Base-by-base conservation (phyloP, 2,113 vertebrate genomes). In the Vireo altiloquus region DNA sequence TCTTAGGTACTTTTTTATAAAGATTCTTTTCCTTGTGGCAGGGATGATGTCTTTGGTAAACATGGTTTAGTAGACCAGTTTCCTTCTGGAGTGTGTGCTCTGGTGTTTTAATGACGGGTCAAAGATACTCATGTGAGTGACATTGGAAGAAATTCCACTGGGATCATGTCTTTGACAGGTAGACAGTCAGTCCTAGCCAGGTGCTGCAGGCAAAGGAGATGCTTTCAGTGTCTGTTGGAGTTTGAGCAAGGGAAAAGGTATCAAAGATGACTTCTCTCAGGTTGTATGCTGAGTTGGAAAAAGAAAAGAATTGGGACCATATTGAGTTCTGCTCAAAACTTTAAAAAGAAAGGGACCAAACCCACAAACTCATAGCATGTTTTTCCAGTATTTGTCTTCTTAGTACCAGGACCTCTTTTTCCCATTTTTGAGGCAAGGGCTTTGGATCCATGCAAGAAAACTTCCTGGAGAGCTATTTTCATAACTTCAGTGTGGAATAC, bases 281-380 rank as follows among this genome's bases (percentile, higher is more conserved):
- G 16, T 68, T 33, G 2, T 57, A 23, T 76, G 17, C 46, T 21
- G 42, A 89, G 31, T 15, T 86, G 66, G 64, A 57, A 83, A 68
- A 84, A 80, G 53, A 91, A 82, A 35, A 50, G 76, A 77, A 18
- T 63, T 82, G 54, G 71, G 72, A 53, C 54, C 47, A 15, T 61
- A 17, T 21, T 82, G 70, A 80, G 40, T 95, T 68, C 59, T 74
- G 59, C 42, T 59, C 13, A 68, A 52, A 86, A 37, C 53, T 68
- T 54, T 33, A 69, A 42, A 71, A 82, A 79, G 74, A 79, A 85
- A 70, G 46, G 92, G 94, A 90, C 90, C 95, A 96, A 88, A 76
- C 23, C 15, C 46, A 80, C 25, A 65, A 54, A 78, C 46, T 63
- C 50, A 37, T 21, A 9, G 23, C 21, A 9, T 70, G 12, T 57